A percentile compares a stretch with the other conserved stretches of the same genome.
Evolutionary conservation across 2,797 vertebrate species (phyloP).

Genomic region (Glyptemys insculpta): DNA sequence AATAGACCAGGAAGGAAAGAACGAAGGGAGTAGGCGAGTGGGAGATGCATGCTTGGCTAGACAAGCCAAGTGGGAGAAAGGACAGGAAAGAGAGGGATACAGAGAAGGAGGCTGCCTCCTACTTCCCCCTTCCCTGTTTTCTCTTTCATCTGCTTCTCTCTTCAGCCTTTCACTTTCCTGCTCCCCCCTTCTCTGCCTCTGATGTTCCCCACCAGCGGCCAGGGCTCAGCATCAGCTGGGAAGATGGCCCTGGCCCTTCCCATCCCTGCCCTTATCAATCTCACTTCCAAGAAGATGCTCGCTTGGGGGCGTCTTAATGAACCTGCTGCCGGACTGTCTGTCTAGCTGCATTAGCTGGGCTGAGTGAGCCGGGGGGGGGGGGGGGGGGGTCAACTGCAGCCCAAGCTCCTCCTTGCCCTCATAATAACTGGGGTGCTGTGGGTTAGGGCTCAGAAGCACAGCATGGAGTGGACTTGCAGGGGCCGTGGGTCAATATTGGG

Average conservation of each 20-base stretch:
- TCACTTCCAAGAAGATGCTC: neutral
- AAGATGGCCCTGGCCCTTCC: neutral
- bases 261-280: neutral
- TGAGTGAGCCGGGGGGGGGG: neutral
- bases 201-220: neutral
- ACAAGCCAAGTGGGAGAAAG: constrained; percentile 47
- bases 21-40: neutral
- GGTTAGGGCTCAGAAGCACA: neutral
- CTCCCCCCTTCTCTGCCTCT: neutral
- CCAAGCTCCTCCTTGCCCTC: neutral
- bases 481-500: neutral
- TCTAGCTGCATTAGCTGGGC: too few species aligned
- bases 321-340: neutral
- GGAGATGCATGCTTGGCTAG: constrained; percentile 28
- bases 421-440: neutral
- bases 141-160: neutral
- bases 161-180: neutral
- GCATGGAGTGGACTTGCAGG: neutral
- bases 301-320: neutral
- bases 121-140: rapidly evolving
- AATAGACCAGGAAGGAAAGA: neutral
- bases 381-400: neutral
- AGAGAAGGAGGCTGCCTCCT: neutral
- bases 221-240: too few species aligned
- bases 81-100: neutral